A percentile compares a stretch with the other conserved stretches of the same genome.
Evolutionary conservation across 1,140 invertebrate species (phyloP).

Genomic region (Prorops nasuta): DNA sequence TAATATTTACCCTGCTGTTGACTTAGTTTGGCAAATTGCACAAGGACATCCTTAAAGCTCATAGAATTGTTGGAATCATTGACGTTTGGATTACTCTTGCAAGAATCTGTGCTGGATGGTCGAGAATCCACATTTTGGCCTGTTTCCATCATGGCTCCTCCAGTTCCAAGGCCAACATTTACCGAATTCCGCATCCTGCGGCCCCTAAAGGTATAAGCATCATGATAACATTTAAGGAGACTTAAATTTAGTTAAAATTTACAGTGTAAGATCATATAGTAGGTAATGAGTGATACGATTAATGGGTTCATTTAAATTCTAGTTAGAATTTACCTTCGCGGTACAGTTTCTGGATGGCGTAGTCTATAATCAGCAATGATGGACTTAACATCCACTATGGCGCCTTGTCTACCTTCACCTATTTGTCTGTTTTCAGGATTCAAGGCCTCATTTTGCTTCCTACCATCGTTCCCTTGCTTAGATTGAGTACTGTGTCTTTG

Average conservation of each 20-base stretch:
- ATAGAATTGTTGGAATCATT: slow-evolving; percentile 44
- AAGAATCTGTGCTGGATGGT: slow-evolving; percentile 59
- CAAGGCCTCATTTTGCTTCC: slow-evolving; percentile 25
- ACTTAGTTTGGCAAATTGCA: slow-evolving; percentile 70
- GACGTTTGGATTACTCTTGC: slow-evolving; percentile 50
- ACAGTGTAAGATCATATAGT: neutral
- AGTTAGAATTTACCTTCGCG: slow-evolving; percentile 58
- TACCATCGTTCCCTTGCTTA: slow-evolving; percentile 9
- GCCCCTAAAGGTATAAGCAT: no score
- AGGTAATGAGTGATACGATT: no score
- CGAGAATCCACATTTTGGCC: slow-evolving; percentile 47
- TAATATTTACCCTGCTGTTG: slow-evolving; percentile 52
- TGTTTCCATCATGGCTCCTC: slow-evolving; percentile 51
- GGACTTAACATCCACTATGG: slow-evolving; percentile 76
- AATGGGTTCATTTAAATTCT: no score
- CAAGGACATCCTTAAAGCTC: slow-evolving; percentile 75
- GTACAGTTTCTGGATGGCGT: slow-evolving; percentile 69
- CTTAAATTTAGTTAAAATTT: neutral
- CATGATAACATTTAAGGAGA: no score
- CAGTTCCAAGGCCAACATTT: slow-evolving; percentile 45
- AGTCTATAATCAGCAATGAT: slow-evolving; percentile 81
- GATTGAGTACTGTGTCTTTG: neutral
- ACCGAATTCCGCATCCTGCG: slow-evolving; percentile 53
- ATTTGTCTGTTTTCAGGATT: slow-evolving; percentile 49
- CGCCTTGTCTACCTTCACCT: slow-evolving; percentile 69